Conservation (phyloP, 2,797 vertebrate species). For the Sciurus vulgaris region DNA sequence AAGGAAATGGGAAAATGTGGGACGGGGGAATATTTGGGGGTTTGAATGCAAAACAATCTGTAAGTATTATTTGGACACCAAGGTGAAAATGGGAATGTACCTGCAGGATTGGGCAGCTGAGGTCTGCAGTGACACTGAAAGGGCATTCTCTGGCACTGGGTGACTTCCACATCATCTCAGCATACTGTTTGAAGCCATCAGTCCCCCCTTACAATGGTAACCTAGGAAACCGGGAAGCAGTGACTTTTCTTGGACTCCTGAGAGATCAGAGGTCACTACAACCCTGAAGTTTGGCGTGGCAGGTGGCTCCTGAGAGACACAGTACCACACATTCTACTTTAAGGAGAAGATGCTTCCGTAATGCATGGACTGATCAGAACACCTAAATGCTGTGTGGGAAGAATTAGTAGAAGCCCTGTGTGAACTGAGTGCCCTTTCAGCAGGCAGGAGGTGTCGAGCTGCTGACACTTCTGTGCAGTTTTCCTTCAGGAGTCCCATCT, state of each 20-base stretch:
- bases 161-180: too few relatives aligned
- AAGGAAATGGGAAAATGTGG: not conserved
- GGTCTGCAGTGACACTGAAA: not conserved
- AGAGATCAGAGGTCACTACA: not conserved
- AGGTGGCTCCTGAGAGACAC: not conserved
- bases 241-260: not conserved
- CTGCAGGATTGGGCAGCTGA: not conserved
- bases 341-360: not conserved
- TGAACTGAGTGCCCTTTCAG: fast-evolving
- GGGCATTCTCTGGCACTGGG: too few relatives aligned
- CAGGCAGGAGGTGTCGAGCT: fast-evolving
- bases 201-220: not conserved
- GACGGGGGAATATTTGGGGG: not conserved
- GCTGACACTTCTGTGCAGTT: not conserved
- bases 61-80: not conserved
- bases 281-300: not conserved
- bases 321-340: not conserved
- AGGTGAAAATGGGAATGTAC: not conserved
- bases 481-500: not conserved
- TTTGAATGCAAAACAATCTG: too few relatives aligned
- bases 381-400: not conserved
- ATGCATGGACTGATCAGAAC: not conserved
- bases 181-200: not conserved
- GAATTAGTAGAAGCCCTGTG: not conserved
- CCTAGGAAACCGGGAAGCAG: not conserved